These are phyloP conservation scores for Drosophila tropicalis DNA, from an alignment of 1,140 invertebrate genomes.

Conservation along the genomic window DNA sequence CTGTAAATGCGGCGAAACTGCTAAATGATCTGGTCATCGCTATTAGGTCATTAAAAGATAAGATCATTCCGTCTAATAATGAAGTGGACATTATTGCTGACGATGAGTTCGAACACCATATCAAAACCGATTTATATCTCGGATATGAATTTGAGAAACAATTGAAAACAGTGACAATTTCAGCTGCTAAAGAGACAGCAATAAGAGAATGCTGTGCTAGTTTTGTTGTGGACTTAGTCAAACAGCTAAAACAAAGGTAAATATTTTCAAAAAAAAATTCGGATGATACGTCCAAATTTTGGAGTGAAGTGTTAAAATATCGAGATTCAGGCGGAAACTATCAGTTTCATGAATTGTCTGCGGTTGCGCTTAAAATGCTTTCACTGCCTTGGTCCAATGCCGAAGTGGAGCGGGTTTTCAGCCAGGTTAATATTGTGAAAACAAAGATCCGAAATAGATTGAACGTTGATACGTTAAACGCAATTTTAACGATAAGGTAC, in stretches of 20 bases:
- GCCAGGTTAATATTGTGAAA: too few relatives aligned
- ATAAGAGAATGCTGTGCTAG: constrained; percentile 15
- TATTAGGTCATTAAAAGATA: constrained; percentile 14
- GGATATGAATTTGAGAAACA: constrained; percentile 9
- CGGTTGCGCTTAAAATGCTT: constrained; percentile 5
- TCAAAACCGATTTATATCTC: constrained; percentile 8
- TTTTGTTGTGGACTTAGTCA: constrained; percentile 13
- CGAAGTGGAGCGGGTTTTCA: too few relatives aligned
- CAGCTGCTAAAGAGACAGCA: not conserved
- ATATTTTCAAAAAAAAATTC: constrained; percentile 9
- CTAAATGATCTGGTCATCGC: not conserved
- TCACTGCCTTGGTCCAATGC: constrained; percentile 4
- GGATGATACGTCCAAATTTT: constrained; percentile 5
- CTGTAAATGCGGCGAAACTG: constrained; percentile 4
- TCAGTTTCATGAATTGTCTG: constrained; percentile 2
- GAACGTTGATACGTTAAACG: constrained; percentile 4
- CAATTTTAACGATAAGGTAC: constrained; percentile 6
- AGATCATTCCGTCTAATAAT: constrained; percentile 15
- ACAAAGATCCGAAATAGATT: too few relatives aligned
- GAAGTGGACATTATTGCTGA: constrained; percentile 18
- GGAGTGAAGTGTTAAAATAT: constrained; percentile 4
- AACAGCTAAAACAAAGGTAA: constrained; percentile 15
- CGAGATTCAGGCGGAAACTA: constrained; percentile 5
- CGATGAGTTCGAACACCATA: constrained; percentile 1
- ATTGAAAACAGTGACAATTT: constrained; percentile 1